Percentiles rank a stretch among this genome's conserved stretches.
phyloP scores from a whole-genome alignment of 2,797 vertebrate genomes.

The Siniperca scherzeri region DNA sequence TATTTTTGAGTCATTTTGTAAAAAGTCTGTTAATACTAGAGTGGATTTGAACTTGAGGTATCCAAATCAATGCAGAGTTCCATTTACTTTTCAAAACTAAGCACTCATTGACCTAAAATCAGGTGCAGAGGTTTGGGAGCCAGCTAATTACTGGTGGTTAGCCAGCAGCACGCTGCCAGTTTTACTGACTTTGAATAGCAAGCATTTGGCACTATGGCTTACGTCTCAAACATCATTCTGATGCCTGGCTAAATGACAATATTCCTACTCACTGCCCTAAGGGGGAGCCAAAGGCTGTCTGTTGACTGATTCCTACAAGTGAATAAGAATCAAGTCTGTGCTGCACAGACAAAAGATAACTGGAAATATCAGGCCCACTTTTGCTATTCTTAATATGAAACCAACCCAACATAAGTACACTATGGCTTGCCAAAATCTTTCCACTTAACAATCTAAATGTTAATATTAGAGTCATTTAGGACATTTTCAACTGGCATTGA shows the following conservation, averaged over 20 bases:
- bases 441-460: conserved; percentile 18
- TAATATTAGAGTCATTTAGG: conserved; percentile 18
- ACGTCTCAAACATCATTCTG: conserved; percentile 37
- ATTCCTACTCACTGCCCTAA: conserved; percentile 31
- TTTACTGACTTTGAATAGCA: conserved; percentile 54
- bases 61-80: conserved; percentile 10
- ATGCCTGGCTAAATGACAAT: conserved; percentile 37
- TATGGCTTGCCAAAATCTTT: background rate
- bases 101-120: conserved; percentile 39
- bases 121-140: conserved; percentile 45
- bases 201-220: conserved; percentile 56
- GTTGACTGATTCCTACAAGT: conserved; percentile 9
- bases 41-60: background rate
- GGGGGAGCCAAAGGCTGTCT: conserved; percentile 59
- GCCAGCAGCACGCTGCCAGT: conserved; percentile 47
- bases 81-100: conserved; percentile 24
- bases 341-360: background rate
- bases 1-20: no score
- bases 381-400: conserved; percentile 10
- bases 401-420: background rate
- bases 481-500: conserved; percentile 39
- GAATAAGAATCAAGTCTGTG: conserved; percentile 1
- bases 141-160: conserved; percentile 63
- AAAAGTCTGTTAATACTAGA: background rate
- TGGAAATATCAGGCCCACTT: background rate